phyloP scores from a whole-genome alignment of 2,797 vertebrate species.

The Pipistrellus pipistrellus region DNA sequence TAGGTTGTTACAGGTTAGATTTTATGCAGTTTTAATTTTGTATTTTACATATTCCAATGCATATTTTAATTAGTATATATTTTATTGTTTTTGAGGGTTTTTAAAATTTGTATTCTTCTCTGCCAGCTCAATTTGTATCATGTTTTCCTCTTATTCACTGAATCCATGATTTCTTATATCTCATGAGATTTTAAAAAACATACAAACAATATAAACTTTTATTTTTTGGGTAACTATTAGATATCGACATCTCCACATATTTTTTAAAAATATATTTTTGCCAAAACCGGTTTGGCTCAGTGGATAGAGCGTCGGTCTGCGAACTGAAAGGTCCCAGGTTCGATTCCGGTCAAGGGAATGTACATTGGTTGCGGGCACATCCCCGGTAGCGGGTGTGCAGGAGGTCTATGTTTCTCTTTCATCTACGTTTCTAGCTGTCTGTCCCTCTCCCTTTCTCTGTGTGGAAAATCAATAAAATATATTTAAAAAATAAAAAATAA shows the following conservation, averaged over 20 bases:
- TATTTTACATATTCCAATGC: not conserved
- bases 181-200: not conserved
- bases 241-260: not conserved
- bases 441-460: too few species aligned
- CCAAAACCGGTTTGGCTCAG: too few species aligned
- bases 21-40: not conserved
- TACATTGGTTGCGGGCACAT: too few species aligned
- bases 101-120: constrained; percentile 9
- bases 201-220: constrained; percentile 28
- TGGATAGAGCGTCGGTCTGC: too few species aligned
- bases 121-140: not conserved
- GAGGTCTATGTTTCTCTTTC: too few species aligned
- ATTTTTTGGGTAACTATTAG: constrained; percentile 53
- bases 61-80: constrained; percentile 3
- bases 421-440: too few species aligned
- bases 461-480: too few species aligned
- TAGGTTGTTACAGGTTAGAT: constrained; percentile 1
- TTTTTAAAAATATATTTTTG: not conserved
- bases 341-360: too few species aligned
- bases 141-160: not conserved
- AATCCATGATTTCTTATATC: not conserved
- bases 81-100: not conserved
- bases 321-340: too few species aligned
- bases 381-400: too few species aligned
- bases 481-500: too few species aligned